Evolutionary conservation across 1,140 invertebrate species (phyloP), one percentile per base, ranked within the genome.

Genomic region (Drosophila persimilis): DNA sequence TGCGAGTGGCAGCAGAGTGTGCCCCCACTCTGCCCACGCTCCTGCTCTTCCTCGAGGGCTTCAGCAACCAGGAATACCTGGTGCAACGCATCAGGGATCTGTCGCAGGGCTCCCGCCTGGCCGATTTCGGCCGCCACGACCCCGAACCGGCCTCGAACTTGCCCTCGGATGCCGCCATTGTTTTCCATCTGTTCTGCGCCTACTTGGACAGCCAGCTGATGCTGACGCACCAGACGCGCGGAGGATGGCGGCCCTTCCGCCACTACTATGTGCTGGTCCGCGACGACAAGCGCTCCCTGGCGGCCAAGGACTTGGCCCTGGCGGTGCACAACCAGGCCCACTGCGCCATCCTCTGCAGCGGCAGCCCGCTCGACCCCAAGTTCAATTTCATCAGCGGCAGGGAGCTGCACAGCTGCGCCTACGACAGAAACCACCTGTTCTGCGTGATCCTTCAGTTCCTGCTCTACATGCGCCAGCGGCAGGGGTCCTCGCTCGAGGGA

Each of bases 381-480:
- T 91, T 91, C 31, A 91, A 91, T 61, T 91, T 91, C 13, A 91
- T 91, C n/a, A 91, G 90, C 54, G 91, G 91, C 6, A 85, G 89
- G 35, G 84, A 91, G 66, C 73, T 91, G 58, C 91, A 91, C 61
- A 90, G 81, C 44, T 91, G 90, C 52, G 84, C 73, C 57, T 91
- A 96, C 94, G 96, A 96, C 47, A 93, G 96, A 51, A 97, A 97
- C 91, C 97, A 97, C 91, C 91, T 97, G 56, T 96, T 97, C 77
- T 95, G 97, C 77, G 95, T 95, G 5, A 92, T 97, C 6, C 90
- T 97, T 31, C 92, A 97, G 50, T 97, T 97, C 91, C 90, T 97
- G 0, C 94, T 97, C 86, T 94, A 95, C 64, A 94, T 97, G 31
- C 96, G 95, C 64, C 93, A 93, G 6, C 94, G 95, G 79, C 94